Evolutionary conservation across 1,140 invertebrate species (phyloP).

Genomic region (Macrobrachium rosenbergii): DNA sequence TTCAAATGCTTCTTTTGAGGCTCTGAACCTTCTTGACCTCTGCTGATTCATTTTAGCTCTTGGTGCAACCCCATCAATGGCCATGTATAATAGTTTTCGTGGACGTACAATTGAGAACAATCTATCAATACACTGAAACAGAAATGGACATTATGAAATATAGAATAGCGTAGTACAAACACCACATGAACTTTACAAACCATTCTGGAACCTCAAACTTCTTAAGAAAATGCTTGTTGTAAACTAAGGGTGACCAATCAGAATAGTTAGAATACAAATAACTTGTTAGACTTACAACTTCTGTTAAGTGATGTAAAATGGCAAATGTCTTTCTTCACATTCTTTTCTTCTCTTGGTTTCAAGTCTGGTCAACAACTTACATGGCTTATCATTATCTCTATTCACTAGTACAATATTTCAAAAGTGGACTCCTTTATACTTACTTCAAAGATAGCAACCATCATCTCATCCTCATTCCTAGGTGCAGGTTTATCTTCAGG

Average conservation of each 20-base stretch:
- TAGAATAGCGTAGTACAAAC: too few species aligned
- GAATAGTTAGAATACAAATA: not conserved
- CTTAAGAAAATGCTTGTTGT: too few species aligned
- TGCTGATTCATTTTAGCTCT: conserved; percentile 99
- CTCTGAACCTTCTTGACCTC: conserved; percentile 94
- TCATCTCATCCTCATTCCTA: conserved; percentile 99
- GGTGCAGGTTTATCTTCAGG: conserved; percentile 99
- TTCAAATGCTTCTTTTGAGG: conserved; percentile 94
- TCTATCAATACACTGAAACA: conserved; percentile 86
- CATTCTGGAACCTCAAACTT: too few species aligned
- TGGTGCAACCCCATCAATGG: conserved; percentile 87
- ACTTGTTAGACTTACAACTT: not conserved
- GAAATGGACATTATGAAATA: not conserved
- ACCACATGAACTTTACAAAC: not conserved
- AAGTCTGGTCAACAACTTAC: too few species aligned
- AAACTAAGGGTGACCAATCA: too few species aligned
- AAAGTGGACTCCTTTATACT: not conserved
- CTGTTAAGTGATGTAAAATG: too few species aligned
- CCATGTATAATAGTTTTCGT: conserved; percentile 97
- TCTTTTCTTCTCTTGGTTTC: too few species aligned
- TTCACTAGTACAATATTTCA: too few species aligned
- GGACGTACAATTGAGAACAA: conserved; percentile 96
- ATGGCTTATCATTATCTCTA: too few species aligned
- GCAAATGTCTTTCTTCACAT: too few species aligned
- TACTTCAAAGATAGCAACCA: conserved; percentile 96